Conservation (phyloP, 2,888 invertebrate species). For the Camptogramma bilineatum region DNA sequence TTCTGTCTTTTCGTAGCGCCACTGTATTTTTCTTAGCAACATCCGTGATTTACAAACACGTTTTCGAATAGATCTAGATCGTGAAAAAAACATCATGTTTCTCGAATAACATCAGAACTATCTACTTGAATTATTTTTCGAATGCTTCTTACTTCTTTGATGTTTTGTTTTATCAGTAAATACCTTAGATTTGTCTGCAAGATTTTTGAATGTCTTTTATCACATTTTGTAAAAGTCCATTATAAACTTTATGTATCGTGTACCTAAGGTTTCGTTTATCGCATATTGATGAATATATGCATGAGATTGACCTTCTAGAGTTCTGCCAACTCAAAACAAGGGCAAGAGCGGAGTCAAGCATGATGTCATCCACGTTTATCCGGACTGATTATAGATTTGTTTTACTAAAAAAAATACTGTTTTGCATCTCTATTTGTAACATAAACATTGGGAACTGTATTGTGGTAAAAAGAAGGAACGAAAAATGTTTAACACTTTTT, state of each 20-base stretch:
- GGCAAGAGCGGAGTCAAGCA: conserved; percentile 45
- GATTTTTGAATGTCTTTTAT: not conserved
- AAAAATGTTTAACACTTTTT: not conserved
- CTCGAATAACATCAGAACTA: not conserved
- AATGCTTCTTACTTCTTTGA: not conserved
- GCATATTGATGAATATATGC: conserved; percentile 12
- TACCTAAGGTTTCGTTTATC: not conserved
- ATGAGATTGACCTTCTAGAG: conserved; percentile 37
- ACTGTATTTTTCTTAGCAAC: conserved; percentile 50
- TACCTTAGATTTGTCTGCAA: not conserved
- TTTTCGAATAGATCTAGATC: conserved; percentile 28
- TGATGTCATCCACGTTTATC: conserved; percentile 54
- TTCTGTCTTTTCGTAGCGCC: conserved; percentile 60
- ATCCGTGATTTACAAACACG: conserved; percentile 44
- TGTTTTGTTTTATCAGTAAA: not conserved
- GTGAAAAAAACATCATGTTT: conserved; percentile 12
- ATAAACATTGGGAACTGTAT: not conserved
- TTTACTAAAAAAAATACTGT: not conserved
- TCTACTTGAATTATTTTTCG: not conserved
- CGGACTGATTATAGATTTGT: conserved; percentile 12
- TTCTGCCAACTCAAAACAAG: conserved; percentile 40
- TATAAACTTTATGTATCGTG: not conserved
- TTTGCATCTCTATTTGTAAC: not conserved
- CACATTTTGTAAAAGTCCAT: not conserved
- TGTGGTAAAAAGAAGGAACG: not conserved